phyloP scores from a whole-genome alignment of 1,140 invertebrate species.

The Pseudobourletiella spinata region DNA sequence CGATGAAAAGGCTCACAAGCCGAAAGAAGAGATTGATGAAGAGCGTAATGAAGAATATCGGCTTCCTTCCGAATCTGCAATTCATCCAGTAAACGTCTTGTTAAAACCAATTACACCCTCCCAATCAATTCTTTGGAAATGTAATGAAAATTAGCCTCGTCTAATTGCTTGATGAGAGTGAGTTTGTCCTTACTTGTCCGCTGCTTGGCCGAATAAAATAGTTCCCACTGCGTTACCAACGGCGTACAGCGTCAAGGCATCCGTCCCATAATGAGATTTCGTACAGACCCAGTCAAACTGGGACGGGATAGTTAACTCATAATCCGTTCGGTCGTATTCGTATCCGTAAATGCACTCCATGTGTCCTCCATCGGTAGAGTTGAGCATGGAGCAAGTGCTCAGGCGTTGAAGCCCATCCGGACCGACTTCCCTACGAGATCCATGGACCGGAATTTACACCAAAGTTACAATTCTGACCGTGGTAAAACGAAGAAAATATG shows the following conservation, averaged over 20 bases:
- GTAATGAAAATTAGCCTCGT: too few species aligned
- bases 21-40: conserved; percentile 30
- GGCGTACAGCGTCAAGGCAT: conserved; percentile 24
- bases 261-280: conserved; percentile 18
- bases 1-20: conserved; percentile 19
- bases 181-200: conserved; percentile 30
- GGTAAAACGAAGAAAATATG: neutral
- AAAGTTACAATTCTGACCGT: neutral
- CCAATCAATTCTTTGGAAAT: too few species aligned
- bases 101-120: too few species aligned
- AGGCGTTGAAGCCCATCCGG: conserved; percentile 16
- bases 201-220: conserved; percentile 26
- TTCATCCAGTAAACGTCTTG: too few species aligned
- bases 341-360: conserved; percentile 22
- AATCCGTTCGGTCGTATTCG: conserved; percentile 33
- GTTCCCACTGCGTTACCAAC: conserved; percentile 31
- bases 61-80: conserved; percentile 29
- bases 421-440: conserved; percentile 10
- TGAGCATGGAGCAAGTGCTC: conserved; percentile 29
- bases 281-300: conserved; percentile 33
- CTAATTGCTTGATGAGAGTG: neutral
- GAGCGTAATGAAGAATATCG: conserved; percentile 31
- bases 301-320: conserved; percentile 26
- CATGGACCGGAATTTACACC: neutral
- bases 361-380: neutral